phyloP scores from a whole-genome alignment of 2,888 invertebrate species.

The Stenoptilia bipunctidactyla region DNA sequence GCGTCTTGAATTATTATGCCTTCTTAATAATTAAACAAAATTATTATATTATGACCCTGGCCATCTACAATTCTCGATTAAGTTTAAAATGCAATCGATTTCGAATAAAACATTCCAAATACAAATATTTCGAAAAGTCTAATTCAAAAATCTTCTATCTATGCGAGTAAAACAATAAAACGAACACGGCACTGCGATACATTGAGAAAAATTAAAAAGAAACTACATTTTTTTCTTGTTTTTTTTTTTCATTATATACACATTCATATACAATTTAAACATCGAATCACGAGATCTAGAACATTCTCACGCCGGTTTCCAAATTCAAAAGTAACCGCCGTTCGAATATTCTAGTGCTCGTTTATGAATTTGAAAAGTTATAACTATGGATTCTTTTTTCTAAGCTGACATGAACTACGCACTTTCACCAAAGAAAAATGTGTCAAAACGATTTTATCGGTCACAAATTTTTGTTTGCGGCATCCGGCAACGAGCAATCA shows the following conservation, averaged over 20 bases:
- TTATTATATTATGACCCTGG: no score
- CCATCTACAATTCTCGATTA: no score
- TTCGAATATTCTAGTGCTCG: constrained; percentile 53
- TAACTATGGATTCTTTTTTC: constrained; percentile 27
- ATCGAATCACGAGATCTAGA: constrained; percentile 47
- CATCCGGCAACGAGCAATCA: constrained; percentile 71
- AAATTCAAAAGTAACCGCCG: constrained; percentile 22
- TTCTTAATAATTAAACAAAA: no score
- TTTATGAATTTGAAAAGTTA: constrained; percentile 23
- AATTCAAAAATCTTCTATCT: no score
- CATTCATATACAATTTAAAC: constrained; percentile 48
- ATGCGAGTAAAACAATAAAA: no score
- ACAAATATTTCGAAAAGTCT: no score
- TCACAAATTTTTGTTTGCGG: no score
- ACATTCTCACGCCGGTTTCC: constrained; percentile 46
- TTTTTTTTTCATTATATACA: constrained; percentile 40
- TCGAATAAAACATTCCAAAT: no score
- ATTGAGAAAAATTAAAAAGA: constrained; percentile 48
- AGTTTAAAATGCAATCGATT: no score
- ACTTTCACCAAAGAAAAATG: constrained; percentile 73
- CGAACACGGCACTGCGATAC: constrained; percentile 23
- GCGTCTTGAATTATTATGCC: no score
- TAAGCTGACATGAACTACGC: constrained; percentile 73
- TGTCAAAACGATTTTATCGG: constrained; percentile 72
- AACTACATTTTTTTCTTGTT: constrained; percentile 30